Conservation (phyloP, 2,113 vertebrate species). For the Oreocharis arfaki region DNA sequence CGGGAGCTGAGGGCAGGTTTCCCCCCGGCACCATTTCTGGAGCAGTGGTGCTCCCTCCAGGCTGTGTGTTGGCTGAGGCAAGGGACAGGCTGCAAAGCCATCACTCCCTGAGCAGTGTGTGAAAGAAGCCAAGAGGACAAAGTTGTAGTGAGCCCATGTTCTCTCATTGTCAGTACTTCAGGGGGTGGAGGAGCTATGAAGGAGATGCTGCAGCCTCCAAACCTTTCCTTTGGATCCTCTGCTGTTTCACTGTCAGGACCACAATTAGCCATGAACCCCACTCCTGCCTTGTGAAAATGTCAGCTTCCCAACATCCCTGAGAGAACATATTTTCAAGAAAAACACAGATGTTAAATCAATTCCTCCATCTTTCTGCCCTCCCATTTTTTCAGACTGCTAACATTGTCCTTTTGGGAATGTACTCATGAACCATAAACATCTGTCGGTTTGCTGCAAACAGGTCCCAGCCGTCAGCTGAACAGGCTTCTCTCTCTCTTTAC, state of each 20-base stretch:
- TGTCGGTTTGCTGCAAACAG: conserved; percentile 14
- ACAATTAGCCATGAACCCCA: neutral
- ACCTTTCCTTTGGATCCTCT: neutral
- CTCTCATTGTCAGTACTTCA: neutral
- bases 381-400: neutral
- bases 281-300: conserved; percentile 31
- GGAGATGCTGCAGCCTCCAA: neutral
- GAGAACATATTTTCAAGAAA: neutral
- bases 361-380: neutral
- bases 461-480: neutral
- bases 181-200: neutral
- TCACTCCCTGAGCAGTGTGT: fast-evolving
- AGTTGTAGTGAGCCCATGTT: fast-evolving
- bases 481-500: neutral
- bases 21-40: fast-evolving
- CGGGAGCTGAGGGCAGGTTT: fast-evolving
- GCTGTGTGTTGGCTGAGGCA: neutral
- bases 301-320: neutral
- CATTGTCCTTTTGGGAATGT: conserved; percentile 29
- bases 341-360: conserved; percentile 46
- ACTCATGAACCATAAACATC: conserved; percentile 29
- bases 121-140: neutral
- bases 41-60: neutral
- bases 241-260: neutral
- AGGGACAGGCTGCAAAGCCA: neutral